Conservation (phyloP, 2,113 vertebrate genomes). For the Psittacula cyanocephala region DNA sequence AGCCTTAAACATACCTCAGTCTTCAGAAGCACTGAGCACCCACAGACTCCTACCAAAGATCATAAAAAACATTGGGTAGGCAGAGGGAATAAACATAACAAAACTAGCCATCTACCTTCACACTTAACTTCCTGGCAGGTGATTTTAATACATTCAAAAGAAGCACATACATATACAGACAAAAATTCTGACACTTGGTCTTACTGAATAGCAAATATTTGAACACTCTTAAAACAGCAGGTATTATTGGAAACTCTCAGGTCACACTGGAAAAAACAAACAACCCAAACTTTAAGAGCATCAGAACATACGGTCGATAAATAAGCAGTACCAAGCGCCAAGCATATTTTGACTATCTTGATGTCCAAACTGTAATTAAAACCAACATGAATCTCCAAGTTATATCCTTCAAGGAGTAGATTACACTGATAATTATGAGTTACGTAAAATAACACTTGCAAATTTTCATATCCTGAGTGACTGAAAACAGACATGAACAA, state of each 20-base stretch:
- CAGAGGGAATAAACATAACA: slow-evolving; percentile 51
- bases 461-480: slow-evolving; percentile 37
- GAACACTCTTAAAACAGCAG: background rate
- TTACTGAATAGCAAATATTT: background rate
- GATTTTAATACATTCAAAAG: slow-evolving; percentile 6
- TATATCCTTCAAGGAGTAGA: background rate
- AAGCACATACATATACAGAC: background rate
- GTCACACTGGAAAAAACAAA: background rate
- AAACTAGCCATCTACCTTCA: slow-evolving; percentile 27
- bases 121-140: background rate
- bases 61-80: slow-evolving; percentile 54
- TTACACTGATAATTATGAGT: background rate
- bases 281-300: background rate
- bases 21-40: slow-evolving; percentile 60
- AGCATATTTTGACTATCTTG: background rate
- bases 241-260: background rate
- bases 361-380: background rate
- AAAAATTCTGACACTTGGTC: background rate
- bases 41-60: slow-evolving; percentile 60
- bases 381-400: background rate
- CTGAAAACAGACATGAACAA: slow-evolving; percentile 1
- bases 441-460: slow-evolving; percentile 1
- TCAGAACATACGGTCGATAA: background rate
- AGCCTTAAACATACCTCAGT: slow-evolving; percentile 55
- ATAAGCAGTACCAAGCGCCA: background rate